phyloP scores from a whole-genome alignment of 2,113 vertebrate genomes.

The Chionomys nivalis region DNA sequence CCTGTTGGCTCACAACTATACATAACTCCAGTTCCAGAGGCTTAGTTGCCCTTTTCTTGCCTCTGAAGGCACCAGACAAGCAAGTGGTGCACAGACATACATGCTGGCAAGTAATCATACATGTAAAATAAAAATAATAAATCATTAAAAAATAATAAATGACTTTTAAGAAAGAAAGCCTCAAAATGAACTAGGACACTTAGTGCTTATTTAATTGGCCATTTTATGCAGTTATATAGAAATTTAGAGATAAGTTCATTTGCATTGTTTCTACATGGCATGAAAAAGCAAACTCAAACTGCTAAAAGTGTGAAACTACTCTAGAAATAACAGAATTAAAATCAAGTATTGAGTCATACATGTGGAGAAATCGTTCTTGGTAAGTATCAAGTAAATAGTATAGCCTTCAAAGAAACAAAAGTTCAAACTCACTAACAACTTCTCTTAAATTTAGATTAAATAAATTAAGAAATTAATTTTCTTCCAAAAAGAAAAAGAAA shows the following conservation, averaged over 20 bases:
- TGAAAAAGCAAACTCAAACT: conserved; percentile 19
- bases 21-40: not conserved
- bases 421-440: not conserved
- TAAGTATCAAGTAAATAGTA: conserved; percentile 19
- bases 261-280: not conserved
- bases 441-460: not conserved
- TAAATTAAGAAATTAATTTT: not conserved
- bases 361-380: not conserved
- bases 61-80: not conserved
- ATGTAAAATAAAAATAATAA: not conserved
- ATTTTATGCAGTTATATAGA: not conserved
- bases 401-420: not conserved
- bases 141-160: not conserved
- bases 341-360: not conserved
- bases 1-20: not conserved
- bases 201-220: not conserved
- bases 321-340: conserved; percentile 35
- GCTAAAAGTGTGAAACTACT: conserved; percentile 29
- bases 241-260: conserved; percentile 39
- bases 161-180: not conserved
- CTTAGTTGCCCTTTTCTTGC: not conserved
- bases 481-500: conserved; percentile 10
- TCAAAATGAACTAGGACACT: not conserved
- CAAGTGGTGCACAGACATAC: not conserved
- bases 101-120: not conserved